phyloP scores from a whole-genome alignment of 1,140 invertebrate genomes.

The Phenacoccus solenopsis region DNA sequence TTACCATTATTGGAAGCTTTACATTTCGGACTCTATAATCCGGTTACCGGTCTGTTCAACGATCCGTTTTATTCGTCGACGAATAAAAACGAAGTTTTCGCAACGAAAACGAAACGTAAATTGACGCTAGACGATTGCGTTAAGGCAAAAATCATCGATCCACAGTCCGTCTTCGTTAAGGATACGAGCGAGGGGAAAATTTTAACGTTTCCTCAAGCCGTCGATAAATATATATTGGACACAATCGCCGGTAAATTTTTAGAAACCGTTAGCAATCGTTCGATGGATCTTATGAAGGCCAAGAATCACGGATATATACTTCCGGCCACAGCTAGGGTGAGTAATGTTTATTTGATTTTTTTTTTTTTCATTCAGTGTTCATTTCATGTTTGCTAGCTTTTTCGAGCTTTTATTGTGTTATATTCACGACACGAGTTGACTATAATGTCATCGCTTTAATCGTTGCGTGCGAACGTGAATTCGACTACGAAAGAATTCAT shows the following conservation, averaged over 20 bases:
- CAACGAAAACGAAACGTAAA: constrained; percentile 37
- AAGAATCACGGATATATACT: constrained; percentile 72
- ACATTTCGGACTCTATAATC: constrained; percentile 69
- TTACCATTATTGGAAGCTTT: constrained; percentile 69
- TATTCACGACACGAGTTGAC: too few species aligned
- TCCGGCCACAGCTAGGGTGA: constrained; percentile 83
- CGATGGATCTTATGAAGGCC: constrained; percentile 74
- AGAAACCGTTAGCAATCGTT: constrained; percentile 46
- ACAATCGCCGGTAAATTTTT: constrained; percentile 53
- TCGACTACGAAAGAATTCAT: too few species aligned
- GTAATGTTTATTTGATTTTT: too few species aligned
- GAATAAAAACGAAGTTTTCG: constrained; percentile 42
- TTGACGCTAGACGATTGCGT: constrained; percentile 65
- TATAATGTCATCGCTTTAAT: too few species aligned
- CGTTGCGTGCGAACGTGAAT: too few species aligned
- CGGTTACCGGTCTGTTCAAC: constrained; percentile 57
- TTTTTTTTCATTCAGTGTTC: constrained; percentile 10
- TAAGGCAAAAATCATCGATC: constrained; percentile 62
- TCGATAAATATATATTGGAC: constrained; percentile 63
- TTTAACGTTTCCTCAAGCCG: constrained; percentile 60
- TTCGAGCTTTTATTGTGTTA: constrained; percentile 20
- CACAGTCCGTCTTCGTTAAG: constrained; percentile 69
- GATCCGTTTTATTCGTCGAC: constrained; percentile 59
- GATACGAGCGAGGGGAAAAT: constrained; percentile 61
- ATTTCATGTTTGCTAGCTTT: not conserved